Conservation (phyloP, 1,140 invertebrate genomes). For the Heliconius himera region DNA sequence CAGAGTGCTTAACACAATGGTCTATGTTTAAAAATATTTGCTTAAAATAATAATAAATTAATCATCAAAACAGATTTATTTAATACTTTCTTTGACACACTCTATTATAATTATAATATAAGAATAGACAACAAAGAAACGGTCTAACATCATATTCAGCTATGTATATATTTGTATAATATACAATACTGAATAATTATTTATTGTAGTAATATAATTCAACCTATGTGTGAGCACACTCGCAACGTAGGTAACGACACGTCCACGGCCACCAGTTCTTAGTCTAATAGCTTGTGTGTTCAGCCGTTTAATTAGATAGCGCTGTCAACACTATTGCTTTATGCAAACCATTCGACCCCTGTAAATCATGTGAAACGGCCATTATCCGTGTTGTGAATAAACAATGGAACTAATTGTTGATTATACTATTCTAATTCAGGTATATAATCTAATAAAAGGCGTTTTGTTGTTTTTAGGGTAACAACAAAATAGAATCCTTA, state of each 20-base stretch:
- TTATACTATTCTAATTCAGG: neutral
- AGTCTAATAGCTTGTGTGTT: constrained; percentile 51
- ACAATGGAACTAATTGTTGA: neutral
- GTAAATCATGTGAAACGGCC: constrained; percentile 41
- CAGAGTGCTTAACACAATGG: neutral
- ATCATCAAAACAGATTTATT: neutral
- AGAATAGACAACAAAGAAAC: no score
- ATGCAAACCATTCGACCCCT: constrained; percentile 47
- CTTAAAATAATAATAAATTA: neutral
- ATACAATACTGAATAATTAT: no score
- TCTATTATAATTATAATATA: no score
- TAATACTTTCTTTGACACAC: neutral
- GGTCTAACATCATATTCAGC: no score
- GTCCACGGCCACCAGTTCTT: neutral
- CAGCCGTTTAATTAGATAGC: constrained; percentile 67
- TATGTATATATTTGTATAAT: no score
- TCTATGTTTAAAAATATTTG: neutral
- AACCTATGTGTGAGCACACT: neutral
- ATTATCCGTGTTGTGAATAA: constrained; percentile 26
- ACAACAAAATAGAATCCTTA: no score
- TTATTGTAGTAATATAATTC: neutral
- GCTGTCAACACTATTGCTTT: constrained; percentile 50
- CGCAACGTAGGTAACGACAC: neutral
- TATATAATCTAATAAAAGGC: constrained; percentile 1
- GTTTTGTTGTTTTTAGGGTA: neutral